Conservation (phyloP, 2,113 vertebrate genomes). For the Istiophorus platypterus region DNA sequence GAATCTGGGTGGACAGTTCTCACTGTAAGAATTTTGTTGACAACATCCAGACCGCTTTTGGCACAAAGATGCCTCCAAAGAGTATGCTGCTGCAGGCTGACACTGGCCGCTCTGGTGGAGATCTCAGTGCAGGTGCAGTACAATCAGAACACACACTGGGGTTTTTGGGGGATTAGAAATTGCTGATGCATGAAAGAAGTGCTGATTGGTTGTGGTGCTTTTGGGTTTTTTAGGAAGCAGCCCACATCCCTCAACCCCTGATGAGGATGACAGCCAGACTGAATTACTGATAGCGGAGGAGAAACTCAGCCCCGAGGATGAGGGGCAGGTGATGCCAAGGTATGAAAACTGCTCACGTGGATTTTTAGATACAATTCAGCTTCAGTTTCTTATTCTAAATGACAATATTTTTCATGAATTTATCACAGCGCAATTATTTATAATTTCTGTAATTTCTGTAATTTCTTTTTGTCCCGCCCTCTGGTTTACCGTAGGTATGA, state of each 20-base stretch:
- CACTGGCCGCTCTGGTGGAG: constrained; percentile 87
- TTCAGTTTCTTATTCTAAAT: not conserved
- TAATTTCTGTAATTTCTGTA: not conserved
- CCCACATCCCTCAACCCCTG: constrained; percentile 94
- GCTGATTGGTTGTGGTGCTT: not conserved
- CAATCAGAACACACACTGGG: not conserved
- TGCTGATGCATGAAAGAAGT: not conserved
- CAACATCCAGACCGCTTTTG: constrained; percentile 97
- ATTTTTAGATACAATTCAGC: not conserved
- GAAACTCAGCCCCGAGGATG: constrained; percentile 96
- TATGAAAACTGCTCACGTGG: constrained; percentile 61
- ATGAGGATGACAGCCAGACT: constrained; percentile 97
- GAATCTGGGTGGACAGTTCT: constrained; percentile 98
- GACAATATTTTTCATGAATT: not conserved
- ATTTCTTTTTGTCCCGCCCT: not conserved
- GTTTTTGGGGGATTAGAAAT: not conserved
- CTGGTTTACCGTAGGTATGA: constrained; percentile 88
- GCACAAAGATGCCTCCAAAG: constrained; percentile 96
- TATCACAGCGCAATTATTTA: not conserved
- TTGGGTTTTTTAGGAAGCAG: constrained; percentile 88
- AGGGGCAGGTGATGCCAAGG: constrained; percentile 96
- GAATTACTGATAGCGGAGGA: constrained; percentile 97
- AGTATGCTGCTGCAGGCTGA: constrained; percentile 95
- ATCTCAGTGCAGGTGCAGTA: constrained; percentile 92
- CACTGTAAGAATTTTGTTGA: constrained; percentile 98